phyloP scores from a whole-genome alignment of 2,888 invertebrate genomes.

The Pycnomerus fuliginosus region DNA sequence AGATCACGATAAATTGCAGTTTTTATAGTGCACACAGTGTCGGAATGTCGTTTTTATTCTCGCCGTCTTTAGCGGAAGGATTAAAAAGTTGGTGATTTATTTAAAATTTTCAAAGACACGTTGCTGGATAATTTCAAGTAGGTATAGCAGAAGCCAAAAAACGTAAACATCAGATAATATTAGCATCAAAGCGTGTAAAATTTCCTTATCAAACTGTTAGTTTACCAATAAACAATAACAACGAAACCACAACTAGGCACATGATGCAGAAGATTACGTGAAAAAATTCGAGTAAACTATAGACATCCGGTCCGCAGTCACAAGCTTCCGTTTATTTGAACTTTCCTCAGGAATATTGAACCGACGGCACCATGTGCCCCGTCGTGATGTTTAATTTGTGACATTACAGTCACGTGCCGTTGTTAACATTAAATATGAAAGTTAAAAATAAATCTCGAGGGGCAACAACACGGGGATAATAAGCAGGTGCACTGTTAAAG shows the following conservation, averaged over 20 bases:
- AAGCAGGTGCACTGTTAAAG: too few species aligned
- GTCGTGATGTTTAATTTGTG: slow-evolving; percentile 36
- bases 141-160: too few species aligned
- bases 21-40: too few species aligned
- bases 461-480: too few species aligned
- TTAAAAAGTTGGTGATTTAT: too few species aligned
- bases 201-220: neutral
- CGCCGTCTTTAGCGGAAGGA: too few species aligned
- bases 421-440: slow-evolving; percentile 32
- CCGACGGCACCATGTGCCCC: slow-evolving; percentile 33
- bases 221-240: slow-evolving; percentile 8
- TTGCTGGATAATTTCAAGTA: too few species aligned
- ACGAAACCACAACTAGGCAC: neutral
- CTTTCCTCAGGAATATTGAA: slow-evolving; percentile 38
- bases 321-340: slow-evolving; percentile 39
- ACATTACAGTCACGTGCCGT: slow-evolving; percentile 37
- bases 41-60: too few species aligned
- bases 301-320: slow-evolving; percentile 37
- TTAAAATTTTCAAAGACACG: too few species aligned
- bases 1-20: too few species aligned
- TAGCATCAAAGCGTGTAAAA: too few species aligned
- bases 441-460: slow-evolving; percentile 1
- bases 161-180: too few species aligned
- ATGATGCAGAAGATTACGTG: slow-evolving; percentile 25
- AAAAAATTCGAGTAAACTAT: slow-evolving; percentile 37